Conservation (phyloP, 2,113 vertebrate genomes). For the Clupea harengus region DNA sequence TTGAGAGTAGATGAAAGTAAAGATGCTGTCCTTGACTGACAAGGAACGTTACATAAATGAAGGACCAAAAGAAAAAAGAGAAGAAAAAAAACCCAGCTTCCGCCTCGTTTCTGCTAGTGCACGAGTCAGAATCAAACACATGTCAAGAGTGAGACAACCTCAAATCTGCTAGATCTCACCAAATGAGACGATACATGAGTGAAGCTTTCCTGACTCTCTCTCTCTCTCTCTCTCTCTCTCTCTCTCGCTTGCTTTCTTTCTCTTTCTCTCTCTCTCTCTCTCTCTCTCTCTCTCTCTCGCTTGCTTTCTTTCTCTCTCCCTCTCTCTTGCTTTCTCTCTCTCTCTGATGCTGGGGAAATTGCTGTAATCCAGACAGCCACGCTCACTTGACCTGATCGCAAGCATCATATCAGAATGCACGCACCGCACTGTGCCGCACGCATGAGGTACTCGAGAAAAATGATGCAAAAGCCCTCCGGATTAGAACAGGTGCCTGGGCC, state of each 20-base stretch:
- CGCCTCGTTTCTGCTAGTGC: not conserved
- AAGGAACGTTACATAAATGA: not conserved
- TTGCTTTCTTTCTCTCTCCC: not conserved
- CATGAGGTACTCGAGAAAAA: not conserved
- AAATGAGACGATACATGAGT: not conserved
- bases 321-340: not conserved
- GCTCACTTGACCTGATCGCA: not conserved
- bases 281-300: not conserved
- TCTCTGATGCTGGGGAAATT: not conserved
- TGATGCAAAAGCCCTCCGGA: not conserved
- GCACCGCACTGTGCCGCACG: not conserved
- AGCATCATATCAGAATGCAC: not conserved
- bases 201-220: not conserved
- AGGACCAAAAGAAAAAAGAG: too few relatives aligned
- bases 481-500: not conserved
- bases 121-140: not conserved
- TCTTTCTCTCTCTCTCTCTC: not conserved
- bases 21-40: too few relatives aligned
- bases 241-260: not conserved
- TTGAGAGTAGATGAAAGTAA: not conserved
- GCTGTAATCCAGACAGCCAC: not conserved
- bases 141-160: not conserved
- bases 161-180: not conserved
- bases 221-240: not conserved
- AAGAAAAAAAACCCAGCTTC: too few relatives aligned